A percentile compares a stretch with the other conserved stretches of the same genome.
These are phyloP conservation scores for Scortum barcoo DNA, from an alignment of 2,113 vertebrate species.

Conservation along the genomic window DNA sequence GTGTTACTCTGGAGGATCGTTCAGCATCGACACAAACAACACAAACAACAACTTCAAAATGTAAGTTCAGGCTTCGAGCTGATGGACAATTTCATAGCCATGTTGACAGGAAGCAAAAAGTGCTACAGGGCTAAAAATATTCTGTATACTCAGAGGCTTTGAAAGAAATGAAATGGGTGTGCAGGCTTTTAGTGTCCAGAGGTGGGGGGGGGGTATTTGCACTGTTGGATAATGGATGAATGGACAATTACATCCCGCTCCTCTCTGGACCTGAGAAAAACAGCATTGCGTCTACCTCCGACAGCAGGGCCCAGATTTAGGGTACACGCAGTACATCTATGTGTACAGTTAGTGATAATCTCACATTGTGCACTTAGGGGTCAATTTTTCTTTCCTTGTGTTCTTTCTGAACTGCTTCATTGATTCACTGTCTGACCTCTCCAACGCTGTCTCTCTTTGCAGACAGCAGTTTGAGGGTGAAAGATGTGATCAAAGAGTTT, in stretches of 20 bases:
- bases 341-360: neutral
- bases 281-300: constrained; percentile 6
- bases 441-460: constrained; percentile 23
- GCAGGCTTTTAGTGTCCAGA: constrained; percentile 53
- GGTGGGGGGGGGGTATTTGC: constrained; percentile 9
- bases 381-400: too few species aligned
- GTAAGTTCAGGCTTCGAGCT: constrained; percentile 8
- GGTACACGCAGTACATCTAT: neutral
- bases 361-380: too few species aligned
- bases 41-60: constrained; percentile 10
- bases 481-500: constrained; percentile 90
- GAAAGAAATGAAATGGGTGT: constrained; percentile 66
- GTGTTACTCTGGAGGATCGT: constrained; percentile 18
- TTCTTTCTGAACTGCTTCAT: too few species aligned
- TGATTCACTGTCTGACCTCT: neutral
- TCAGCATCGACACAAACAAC: constrained; percentile 7
- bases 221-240: constrained; percentile 57
- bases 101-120: constrained; percentile 51
- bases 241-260: constrained; percentile 58
- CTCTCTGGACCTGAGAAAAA: constrained; percentile 29
- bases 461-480: constrained; percentile 90
- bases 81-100: constrained; percentile 37
- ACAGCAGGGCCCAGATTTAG: constrained; percentile 9
- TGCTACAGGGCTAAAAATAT: constrained; percentile 57
- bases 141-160: constrained; percentile 60